Evolutionary conservation across 2,888 invertebrate genomes (phyloP).

Genomic region (Eurytoma adleriae): DNA sequence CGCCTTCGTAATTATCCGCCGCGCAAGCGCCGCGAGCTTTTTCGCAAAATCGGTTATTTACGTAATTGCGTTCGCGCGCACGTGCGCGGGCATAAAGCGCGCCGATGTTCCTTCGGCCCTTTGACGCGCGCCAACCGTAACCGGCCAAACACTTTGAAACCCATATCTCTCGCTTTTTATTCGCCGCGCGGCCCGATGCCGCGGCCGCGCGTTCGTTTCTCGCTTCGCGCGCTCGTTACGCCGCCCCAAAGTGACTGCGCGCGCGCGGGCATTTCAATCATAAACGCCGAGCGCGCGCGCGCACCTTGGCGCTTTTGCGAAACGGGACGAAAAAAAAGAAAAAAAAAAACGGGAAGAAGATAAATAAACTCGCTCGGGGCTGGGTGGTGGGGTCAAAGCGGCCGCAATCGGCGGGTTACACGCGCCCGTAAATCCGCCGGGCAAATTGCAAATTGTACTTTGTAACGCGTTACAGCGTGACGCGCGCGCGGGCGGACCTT

Average conservation of each 20-base stretch:
- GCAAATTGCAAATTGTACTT: conserved; percentile 65
- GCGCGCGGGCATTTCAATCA: conserved; percentile 46
- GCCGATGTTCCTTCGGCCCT: conserved; percentile 26
- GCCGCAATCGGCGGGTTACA: conserved; percentile 23
- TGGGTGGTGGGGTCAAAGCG: not conserved
- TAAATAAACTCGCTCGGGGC: too few species aligned
- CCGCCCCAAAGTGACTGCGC: conserved; percentile 36
- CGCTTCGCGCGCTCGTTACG: conserved; percentile 22
- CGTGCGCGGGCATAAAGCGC: conserved; percentile 20
- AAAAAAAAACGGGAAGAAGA: not conserved
- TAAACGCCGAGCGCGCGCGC: conserved; percentile 47
- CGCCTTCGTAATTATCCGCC: conserved; percentile 18
- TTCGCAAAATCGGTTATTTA: conserved; percentile 22
- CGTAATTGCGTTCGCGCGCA: not conserved
- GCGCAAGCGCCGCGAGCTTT: too few species aligned
- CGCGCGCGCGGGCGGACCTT: conserved; percentile 49
- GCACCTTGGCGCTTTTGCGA: conserved; percentile 18
- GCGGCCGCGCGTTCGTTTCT: conserved; percentile 24
- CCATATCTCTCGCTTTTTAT: conserved; percentile 41
- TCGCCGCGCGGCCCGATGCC: conserved; percentile 12
- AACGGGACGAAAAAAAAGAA: conserved; percentile 35
- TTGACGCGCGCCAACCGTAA: conserved; percentile 16
- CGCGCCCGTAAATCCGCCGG: conserved; percentile 60
- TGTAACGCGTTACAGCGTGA: conserved; percentile 60
- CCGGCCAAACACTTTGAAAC: conserved; percentile 26